Evolutionary conservation across 2,113 vertebrate genomes (phyloP).

Genomic region (Podarcis cretensis): DNA sequence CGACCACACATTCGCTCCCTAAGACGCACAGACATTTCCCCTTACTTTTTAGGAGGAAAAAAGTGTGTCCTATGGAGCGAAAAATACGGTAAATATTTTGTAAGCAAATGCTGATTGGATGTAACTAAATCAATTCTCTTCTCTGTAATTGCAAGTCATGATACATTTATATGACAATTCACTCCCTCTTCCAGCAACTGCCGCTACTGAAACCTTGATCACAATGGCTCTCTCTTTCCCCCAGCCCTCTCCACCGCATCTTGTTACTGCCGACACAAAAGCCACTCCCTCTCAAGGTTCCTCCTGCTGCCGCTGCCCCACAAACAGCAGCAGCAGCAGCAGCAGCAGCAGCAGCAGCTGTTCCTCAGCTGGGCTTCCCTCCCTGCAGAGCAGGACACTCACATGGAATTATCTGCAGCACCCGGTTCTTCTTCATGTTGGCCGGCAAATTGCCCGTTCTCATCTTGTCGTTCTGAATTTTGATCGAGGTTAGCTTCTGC

Average conservation of each 20-base stretch:
- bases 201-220: neutral
- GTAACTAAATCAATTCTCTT: neutral
- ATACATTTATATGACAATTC: neutral
- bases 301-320: no score
- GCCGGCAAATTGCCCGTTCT: slow-evolving; percentile 95
- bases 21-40: no score
- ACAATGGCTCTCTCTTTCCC: neutral
- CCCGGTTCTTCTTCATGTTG: slow-evolving; percentile 99
- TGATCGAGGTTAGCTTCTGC: slow-evolving; percentile 97
- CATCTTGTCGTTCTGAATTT: slow-evolving; percentile 99
- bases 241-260: no score
- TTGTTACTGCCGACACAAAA: neutral
- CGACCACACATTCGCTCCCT: no score
- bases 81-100: neutral
- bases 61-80: no score
- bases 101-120: neutral
- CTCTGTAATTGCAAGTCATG: neutral
- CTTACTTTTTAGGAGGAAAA: no score
- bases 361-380: neutral
- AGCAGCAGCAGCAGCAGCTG: no score
- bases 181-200: neutral
- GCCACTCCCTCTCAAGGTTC: neutral
- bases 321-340: neutral
- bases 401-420: slow-evolving; percentile 99
- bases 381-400: slow-evolving; percentile 57